Evolutionary conservation across 53 echinoderm and acorn worm species (phyloP).

Genomic region (Temnopleurus reevesii): DNA sequence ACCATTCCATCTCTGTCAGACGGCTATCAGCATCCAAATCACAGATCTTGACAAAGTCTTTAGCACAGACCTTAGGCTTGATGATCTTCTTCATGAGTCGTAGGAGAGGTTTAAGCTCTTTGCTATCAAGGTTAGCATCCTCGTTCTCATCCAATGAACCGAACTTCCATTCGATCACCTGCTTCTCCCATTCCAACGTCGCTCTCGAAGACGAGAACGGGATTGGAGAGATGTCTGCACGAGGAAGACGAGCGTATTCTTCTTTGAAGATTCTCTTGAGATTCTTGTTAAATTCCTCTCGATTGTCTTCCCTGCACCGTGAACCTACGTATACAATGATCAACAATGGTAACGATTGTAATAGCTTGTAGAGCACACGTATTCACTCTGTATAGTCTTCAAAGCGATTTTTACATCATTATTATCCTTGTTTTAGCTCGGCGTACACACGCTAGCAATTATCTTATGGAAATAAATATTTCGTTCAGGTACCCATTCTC

Average conservation of each 20-base stretch:
- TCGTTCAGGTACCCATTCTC: too few species aligned
- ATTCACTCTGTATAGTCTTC: too few species aligned
- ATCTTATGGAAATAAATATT: too few species aligned
- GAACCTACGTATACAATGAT: too few species aligned
- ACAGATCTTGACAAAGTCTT: conserved; percentile 79
- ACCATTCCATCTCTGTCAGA: conserved; percentile 84
- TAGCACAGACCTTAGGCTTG: conserved; percentile 88
- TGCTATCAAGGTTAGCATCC: conserved; percentile 74
- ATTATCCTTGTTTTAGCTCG: too few species aligned
- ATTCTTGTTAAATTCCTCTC: conserved; percentile 87
- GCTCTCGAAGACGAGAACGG: conserved; percentile 22
- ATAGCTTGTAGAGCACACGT: too few species aligned
- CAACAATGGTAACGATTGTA: too few species aligned
- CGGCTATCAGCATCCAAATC: conserved; percentile 74
- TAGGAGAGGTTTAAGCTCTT: conserved; percentile 75
- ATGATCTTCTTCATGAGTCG: conserved; percentile 90
- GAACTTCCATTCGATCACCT: conserved; percentile 93
- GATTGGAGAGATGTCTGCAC: not conserved
- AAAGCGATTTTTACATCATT: too few species aligned
- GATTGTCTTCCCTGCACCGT: conserved; percentile 75
- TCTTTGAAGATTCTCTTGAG: conserved; percentile 82
- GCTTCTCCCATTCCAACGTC: conserved; percentile 69
- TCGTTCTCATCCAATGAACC: conserved; percentile 77
- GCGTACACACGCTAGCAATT: too few species aligned
- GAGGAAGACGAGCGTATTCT: conserved; percentile 80